phyloP scores from a whole-genome alignment of 2,888 invertebrate species.

The Drosophila prolongata region DNA sequence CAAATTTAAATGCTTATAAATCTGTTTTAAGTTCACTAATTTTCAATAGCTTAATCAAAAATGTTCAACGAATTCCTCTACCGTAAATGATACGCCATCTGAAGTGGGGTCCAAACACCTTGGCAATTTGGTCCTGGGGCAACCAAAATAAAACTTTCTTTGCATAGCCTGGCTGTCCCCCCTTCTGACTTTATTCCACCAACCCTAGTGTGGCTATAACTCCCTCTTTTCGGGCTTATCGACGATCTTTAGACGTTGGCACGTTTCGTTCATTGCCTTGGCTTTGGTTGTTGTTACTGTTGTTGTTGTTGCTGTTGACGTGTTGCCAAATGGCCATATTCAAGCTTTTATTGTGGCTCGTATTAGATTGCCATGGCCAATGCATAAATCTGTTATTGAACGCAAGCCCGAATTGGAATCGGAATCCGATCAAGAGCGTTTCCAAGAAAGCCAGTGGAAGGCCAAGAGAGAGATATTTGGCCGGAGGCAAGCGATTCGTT shows the following conservation, averaged over 20 bases:
- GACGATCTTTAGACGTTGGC: conserved; percentile 76
- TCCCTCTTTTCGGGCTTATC: conserved; percentile 62
- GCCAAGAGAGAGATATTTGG: conserved; percentile 16
- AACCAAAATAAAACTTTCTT: conserved; percentile 63
- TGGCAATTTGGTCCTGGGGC: conserved; percentile 26
- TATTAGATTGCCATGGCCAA: conserved; percentile 78
- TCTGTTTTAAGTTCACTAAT: too few relatives aligned
- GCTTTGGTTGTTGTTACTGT: conserved; percentile 51
- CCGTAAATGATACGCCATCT: conserved; percentile 13
- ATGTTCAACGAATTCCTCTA: too few relatives aligned
- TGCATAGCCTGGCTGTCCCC: conserved; percentile 32
- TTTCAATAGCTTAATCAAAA: too few relatives aligned
- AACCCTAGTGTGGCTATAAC: conserved; percentile 41
- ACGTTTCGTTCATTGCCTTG: conserved; percentile 80
- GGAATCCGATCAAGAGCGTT: conserved; percentile 59
- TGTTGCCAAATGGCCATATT: conserved; percentile 78
- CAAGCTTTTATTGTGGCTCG: conserved; percentile 78
- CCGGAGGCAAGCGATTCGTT: conserved; percentile 4
- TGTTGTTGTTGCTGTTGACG: conserved; percentile 59
- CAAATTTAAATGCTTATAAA: too few relatives aligned
- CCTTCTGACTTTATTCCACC: conserved; percentile 7
- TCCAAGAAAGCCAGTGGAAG: conserved; percentile 63
- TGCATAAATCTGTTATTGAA: conserved; percentile 72
- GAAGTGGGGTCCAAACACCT: conserved; percentile 4
- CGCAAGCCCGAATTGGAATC: conserved; percentile 51